Conservation (phyloP, 2,888 invertebrate species). For the Galerucella pusilla region DNA sequence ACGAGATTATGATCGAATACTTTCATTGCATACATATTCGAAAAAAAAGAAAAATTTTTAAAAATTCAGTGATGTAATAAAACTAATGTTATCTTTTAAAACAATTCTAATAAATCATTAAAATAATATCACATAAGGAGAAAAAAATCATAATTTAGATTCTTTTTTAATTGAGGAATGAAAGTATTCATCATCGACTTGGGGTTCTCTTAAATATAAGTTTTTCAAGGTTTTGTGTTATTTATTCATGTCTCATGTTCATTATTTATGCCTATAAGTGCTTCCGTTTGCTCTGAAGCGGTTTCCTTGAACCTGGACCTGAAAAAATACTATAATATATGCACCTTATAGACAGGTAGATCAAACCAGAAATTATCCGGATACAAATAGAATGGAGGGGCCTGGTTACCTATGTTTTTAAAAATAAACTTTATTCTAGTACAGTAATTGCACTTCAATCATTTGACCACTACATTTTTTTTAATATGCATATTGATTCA, state of each 20-base stretch:
- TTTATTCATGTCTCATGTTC: conserved; percentile 68
- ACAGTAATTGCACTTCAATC: no score
- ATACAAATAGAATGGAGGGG: no score
- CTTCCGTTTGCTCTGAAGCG: conserved; percentile 77
- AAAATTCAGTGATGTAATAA: not conserved
- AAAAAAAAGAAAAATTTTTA: not conserved
- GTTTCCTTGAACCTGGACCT: conserved; percentile 71
- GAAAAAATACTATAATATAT: conserved; percentile 7
- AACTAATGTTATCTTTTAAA: not conserved
- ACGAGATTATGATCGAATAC: not conserved
- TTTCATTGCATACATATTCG: not conserved
- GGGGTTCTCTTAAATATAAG: not conserved
- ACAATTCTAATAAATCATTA: not conserved
- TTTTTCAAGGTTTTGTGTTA: not conserved
- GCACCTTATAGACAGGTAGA: not conserved
- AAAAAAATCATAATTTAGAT: conserved; percentile 7
- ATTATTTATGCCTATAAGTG: conserved; percentile 71
- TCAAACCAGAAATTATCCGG: no score
- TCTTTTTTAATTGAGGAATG: not conserved
- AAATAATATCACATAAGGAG: not conserved
- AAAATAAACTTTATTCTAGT: no score
- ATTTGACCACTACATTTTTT: no score
- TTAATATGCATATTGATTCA: no score
- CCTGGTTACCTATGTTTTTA: no score
- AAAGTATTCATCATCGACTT: not conserved